Evolutionary conservation across 2,888 invertebrate genomes (phyloP), one percentile per base, ranked within the genome.

Genomic region (Notodonta dromedarius): DNA sequence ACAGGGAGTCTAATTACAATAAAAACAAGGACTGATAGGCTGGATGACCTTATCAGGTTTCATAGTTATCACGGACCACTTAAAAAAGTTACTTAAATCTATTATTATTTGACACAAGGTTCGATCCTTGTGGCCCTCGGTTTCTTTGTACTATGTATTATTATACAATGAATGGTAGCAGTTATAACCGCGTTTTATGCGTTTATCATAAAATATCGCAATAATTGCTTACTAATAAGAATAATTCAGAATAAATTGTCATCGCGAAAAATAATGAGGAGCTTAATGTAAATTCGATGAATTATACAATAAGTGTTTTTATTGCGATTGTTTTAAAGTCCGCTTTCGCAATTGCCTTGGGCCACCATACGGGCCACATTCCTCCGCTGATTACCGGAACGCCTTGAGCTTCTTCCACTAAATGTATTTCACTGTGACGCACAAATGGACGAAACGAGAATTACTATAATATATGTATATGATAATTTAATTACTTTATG

Each of bases 391-490:
- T 44, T 58, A 86, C 82, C 67, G 58, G 87, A 78, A 72, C 60
- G 63, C 87, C 87, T 87, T 86, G 86, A 78, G 82, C 85, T 75
- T 84, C 85, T 85, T 85, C 83, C 74, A 78, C 77, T 61, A 77
- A 79, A 80, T 79, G 72, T 79, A 75, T 77, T 80, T 73, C 54
- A 32, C 39, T 54, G 39, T 67, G 69, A 63, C 60, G 65, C 62
- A 59, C 59, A 35, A 39, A 39, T n/a, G 7, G 12, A 53, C 39
- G 12, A 39, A n/a, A 39, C 39, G 39, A 54, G 54, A 39, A 39
- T 39, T 54, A 39, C 14, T 14, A 39, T 54, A 53, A 35, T 12
- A 4, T 7, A 52, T 5, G 13, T 24, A 39, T 54, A 54, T 39
- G 54, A 32, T 52, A 35, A 54, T 39, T 54, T 11, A 39, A 39